A percentile compares a stretch with the other conserved stretches of the same genome.
Conservation (phyloP, 2,113 vertebrate species). For the Tachycineta bicolor region DNA sequence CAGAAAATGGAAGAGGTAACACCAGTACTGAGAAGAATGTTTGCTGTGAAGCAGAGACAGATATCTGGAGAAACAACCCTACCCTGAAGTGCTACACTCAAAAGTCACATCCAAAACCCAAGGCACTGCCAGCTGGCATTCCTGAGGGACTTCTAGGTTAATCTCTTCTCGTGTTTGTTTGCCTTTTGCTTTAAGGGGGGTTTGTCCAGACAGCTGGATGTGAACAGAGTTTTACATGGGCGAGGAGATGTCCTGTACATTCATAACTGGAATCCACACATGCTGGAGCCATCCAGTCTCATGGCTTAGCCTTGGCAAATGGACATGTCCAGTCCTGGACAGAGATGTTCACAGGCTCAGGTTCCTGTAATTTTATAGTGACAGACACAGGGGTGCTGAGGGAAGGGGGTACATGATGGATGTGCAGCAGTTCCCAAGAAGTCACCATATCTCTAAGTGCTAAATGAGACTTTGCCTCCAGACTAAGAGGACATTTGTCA, state of each 20-base stretch:
- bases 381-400: not conserved
- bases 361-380: not conserved
- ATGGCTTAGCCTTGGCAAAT: not conserved
- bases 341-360: not conserved
- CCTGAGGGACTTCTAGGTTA: fast-evolving
- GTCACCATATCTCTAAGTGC: not conserved
- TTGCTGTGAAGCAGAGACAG: not conserved
- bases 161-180: not conserved
- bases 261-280: not conserved
- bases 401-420: fast-evolving
- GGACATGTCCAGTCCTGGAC: not conserved
- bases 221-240: not conserved
- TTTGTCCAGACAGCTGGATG: not conserved
- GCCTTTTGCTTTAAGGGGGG: not conserved
- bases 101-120: fast-evolving
- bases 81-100: not conserved
- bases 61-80: fast-evolving
- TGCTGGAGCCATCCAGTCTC: not conserved
- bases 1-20: fast-evolving
- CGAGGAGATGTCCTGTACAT: fast-evolving
- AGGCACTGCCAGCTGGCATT: fast-evolving
- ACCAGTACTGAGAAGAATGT: not conserved
- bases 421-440: not conserved
- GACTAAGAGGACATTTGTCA: not conserved
- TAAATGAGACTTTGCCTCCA: not conserved